Conservation (phyloP, 1,140 invertebrate genomes). For the Sesamia nonagrioides region DNA sequence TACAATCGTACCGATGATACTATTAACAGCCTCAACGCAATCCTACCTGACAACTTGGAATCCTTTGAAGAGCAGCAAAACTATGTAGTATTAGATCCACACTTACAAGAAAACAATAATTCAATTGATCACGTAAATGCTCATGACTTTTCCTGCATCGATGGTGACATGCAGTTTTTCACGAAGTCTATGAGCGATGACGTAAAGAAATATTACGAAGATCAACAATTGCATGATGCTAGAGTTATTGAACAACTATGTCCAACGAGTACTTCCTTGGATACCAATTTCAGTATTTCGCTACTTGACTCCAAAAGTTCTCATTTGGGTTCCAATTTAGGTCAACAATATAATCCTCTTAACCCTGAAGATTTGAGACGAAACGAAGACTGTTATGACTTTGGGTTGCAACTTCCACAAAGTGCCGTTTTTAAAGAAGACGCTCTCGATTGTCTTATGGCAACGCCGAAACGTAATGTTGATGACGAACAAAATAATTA, state of each 20-base stretch:
- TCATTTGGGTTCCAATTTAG: constrained; percentile 69
- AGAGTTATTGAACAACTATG: constrained; percentile 76
- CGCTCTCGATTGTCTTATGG: constrained; percentile 76
- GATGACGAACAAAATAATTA: constrained; percentile 61
- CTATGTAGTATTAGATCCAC: constrained; percentile 74
- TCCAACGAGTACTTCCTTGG: constrained; percentile 74
- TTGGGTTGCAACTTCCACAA: constrained; percentile 73
- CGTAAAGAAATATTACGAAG: constrained; percentile 83
- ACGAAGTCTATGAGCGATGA: constrained; percentile 84
- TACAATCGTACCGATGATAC: constrained; percentile 70
- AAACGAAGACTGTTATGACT: constrained; percentile 78
- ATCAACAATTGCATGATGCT: constrained; percentile 73
- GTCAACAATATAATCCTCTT: constrained; percentile 69
- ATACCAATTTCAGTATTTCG: constrained; percentile 80
- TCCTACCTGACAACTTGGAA: constrained; percentile 80
- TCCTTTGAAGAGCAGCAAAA: constrained; percentile 78
- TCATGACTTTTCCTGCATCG: constrained; percentile 81
- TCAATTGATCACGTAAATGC: constrained; percentile 70
- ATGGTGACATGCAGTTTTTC: constrained; percentile 83
- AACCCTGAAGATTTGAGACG: constrained; percentile 70
- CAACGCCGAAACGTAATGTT: constrained; percentile 69
- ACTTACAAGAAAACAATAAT: constrained; percentile 67
- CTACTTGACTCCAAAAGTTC: constrained; percentile 75
- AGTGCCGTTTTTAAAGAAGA: constrained; percentile 76
- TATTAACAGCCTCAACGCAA: constrained; percentile 78